phyloP scores from a whole-genome alignment of 2,888 invertebrate species.

The Nomada goodeniana region DNA sequence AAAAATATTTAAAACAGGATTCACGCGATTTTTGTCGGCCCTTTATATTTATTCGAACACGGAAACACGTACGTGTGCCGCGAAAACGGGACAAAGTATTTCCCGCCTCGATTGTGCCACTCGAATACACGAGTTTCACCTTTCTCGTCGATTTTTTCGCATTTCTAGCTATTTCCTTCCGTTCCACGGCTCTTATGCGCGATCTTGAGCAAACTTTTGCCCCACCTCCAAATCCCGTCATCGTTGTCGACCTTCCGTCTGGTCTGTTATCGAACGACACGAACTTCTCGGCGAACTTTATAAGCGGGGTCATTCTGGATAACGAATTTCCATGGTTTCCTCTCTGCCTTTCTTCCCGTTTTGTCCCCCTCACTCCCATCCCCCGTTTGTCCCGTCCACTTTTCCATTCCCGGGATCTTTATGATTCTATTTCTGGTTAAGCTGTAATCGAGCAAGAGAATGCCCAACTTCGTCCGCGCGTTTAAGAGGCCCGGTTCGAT shows the following conservation, averaged over 20 bases:
- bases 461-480: conserved; percentile 34
- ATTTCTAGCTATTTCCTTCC: conserved; percentile 31
- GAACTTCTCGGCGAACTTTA: conserved; percentile 63
- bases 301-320: conserved; percentile 67
- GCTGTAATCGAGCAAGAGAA: conserved; percentile 44
- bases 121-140: neutral
- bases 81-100: neutral
- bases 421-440: conserved; percentile 51
- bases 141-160: conserved; percentile 33
- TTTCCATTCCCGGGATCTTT: conserved; percentile 43
- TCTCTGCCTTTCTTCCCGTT: conserved; percentile 39
- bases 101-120: conserved; percentile 1
- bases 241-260: conserved; percentile 56
- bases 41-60: too few species aligned
- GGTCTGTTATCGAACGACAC: conserved; percentile 69
- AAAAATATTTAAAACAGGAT: too few species aligned
- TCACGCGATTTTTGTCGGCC: too few species aligned
- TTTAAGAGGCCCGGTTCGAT: conserved; percentile 23
- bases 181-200: conserved; percentile 24
- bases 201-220: conserved; percentile 57
- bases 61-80: too few species aligned
- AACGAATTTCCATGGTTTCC: conserved; percentile 61
- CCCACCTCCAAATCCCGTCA: conserved; percentile 39
- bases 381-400: conserved; percentile 34
- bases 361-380: conserved; percentile 35